Conservation (phyloP, 2,113 vertebrate species). For the Nothobranchius furzeri region DNA sequence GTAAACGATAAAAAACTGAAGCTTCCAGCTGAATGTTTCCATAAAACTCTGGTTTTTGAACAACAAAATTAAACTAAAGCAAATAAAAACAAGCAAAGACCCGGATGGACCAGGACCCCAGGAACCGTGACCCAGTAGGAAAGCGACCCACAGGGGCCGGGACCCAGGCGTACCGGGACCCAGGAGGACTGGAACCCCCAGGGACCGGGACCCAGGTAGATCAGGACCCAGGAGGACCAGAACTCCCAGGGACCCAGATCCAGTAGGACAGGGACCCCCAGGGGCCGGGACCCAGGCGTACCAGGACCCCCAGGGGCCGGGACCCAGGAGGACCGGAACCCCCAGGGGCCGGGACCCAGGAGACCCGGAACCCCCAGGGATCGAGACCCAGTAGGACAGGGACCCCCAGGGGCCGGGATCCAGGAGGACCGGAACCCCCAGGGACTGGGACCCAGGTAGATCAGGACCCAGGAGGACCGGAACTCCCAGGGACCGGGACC, state of each 20-base stretch:
- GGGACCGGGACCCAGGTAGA: too few relatives aligned
- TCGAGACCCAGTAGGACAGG: too few relatives aligned
- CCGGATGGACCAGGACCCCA: too few relatives aligned
- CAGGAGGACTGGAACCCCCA: not conserved
- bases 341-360: not conserved
- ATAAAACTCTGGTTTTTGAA: conserved; percentile 49
- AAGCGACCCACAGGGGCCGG: not conserved
- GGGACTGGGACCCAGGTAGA: not conserved
- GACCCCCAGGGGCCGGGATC: not conserved
- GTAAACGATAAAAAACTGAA: conserved; percentile 1
- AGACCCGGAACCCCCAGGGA: not conserved
- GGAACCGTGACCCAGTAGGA: too few relatives aligned
- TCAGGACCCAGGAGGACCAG: too few relatives aligned
- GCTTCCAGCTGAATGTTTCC: not conserved
- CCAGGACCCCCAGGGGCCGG: too few relatives aligned
- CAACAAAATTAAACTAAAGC: conserved; percentile 18
- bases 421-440: too few relatives aligned
- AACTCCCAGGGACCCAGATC: not conserved
- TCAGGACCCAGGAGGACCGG: not conserved
- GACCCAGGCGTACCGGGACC: not conserved
- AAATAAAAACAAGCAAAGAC: not conserved
- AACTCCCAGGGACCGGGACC: not conserved
- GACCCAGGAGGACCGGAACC: not conserved
- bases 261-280: not conserved
- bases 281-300: not conserved